A percentile compares a stretch with the other conserved stretches of the same genome.
phyloP scores from a whole-genome alignment of 1,140 invertebrate genomes.

The Bathynomus jamesi region DNA sequence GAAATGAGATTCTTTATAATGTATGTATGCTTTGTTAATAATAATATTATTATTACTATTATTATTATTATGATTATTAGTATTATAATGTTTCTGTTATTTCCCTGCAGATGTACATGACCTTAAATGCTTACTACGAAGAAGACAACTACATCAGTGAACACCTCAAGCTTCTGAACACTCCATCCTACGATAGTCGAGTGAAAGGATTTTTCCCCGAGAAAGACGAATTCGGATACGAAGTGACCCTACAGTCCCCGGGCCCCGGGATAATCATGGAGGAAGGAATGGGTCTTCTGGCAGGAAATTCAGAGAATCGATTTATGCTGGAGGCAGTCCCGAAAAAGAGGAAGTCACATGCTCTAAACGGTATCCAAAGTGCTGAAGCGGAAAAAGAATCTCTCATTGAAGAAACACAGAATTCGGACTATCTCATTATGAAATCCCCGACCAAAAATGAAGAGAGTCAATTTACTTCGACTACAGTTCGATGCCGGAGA shows the following conservation, averaged over 20 bases:
- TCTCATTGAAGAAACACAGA: neutral
- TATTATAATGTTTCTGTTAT: no score
- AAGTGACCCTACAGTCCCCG: neutral
- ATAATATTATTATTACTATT: no score
- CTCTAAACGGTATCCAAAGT: neutral
- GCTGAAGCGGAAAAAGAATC: neutral
- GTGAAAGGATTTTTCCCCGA: neutral
- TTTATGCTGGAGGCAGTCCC: neutral
- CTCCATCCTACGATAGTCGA: neutral
- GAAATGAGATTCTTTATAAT: no score
- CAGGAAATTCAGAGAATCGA: no score
- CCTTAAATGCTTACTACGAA: neutral
- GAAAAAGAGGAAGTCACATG: neutral
- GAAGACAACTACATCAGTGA: neutral
- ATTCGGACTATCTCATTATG: neutral
- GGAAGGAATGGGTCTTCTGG: no score
- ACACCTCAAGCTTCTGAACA: neutral
- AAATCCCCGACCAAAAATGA: neutral
- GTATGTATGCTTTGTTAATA: no score
- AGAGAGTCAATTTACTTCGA: neutral
- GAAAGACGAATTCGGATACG: neutral
- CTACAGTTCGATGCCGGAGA: neutral
- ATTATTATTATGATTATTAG: no score
- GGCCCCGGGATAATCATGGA: no score
- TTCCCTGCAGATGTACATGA: neutral